Evolutionary conservation across 2,888 invertebrate genomes (phyloP).

Genomic region (Leptinotarsa peninsularis): DNA sequence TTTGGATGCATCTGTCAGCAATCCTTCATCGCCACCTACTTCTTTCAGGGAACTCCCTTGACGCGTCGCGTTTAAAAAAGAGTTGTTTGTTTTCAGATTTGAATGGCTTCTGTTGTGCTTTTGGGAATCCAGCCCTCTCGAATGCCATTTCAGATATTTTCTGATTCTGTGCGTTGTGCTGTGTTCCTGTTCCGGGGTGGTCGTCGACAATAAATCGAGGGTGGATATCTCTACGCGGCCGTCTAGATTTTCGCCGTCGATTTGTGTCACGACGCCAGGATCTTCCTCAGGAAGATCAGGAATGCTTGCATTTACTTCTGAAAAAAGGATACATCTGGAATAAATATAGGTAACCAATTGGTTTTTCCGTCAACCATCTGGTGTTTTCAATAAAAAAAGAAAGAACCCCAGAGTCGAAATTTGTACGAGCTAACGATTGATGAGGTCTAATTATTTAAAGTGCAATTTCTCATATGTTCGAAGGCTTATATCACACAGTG

Average conservation of each 20-base stretch:
- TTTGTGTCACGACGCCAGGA: conserved; percentile 33
- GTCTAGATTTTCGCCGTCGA: conserved; percentile 38
- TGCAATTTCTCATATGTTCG: no score
- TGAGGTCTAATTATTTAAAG: no score
- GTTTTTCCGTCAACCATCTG: no score
- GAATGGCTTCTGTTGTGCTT: conserved; percentile 1
- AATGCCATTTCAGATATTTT: conserved; percentile 3
- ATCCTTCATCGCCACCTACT: background rate
- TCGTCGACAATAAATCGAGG: conserved; percentile 35
- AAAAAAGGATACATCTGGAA: background rate
- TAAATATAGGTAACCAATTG: no score
- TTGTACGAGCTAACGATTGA: no score
- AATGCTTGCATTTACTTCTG: conserved; percentile 19
- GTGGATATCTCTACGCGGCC: conserved; percentile 40
- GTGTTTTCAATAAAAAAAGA: no score
- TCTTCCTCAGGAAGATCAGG: conserved; percentile 9
- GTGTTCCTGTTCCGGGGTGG: conserved; percentile 13
- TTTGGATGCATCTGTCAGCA: conserved; percentile 17
- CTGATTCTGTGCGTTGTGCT: background rate
- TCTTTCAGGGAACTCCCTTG: background rate
- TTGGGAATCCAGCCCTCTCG: background rate
- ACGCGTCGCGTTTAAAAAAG: background rate
- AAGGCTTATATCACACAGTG: no score
- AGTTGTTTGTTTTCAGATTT: conserved; percentile 13
- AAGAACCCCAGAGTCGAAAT: no score